Evolutionary conservation across 2,888 invertebrate genomes (phyloP), one percentile per base, ranked within the genome.

Genomic region (Terebella lapidaria): DNA sequence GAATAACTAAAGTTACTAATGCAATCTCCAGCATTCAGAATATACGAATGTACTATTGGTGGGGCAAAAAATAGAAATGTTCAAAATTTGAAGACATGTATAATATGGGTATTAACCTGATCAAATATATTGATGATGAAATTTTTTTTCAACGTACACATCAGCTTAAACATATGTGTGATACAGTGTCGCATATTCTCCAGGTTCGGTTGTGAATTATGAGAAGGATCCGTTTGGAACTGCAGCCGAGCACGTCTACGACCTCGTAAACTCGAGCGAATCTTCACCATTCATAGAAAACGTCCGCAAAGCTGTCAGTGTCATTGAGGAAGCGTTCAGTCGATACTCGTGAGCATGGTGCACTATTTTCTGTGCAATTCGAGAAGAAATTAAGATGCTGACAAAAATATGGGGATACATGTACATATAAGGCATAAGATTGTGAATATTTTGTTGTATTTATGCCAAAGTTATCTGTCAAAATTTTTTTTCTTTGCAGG

Each of bases 401-500:
- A 35, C 42, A 35, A 35, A 35, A 49, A 49, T 49, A 5, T 24
- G 10, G 24, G n/a, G n/a, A n/a, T 20, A n/a, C 18, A 49, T 49
- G 18, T 49, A 49, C 49, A n/a, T n/a, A 49, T 10, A 49, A 22
- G 49, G n/a, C 42, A 10, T 15, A 15, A 35, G n/a, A n/a, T 35
- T 15, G 42, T 35, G 10, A 35, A 15, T n/a, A 35, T 35, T n/a
- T 15, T 35, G 42, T 35, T 35, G n/a, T 15, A 35, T 35, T n/a
- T 35, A n/a, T 35, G 42, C 42, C 10, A 15, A 49, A 5, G n/a
- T n/a, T n/a, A n/a, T n/a, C n/a, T n/a, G n/a, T n/a, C n/a, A n/a
- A n/a, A 49, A n/a, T 10, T 20, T 49, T n/a, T n/a, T 49, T 49
- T n/a, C 22, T 27, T 25, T 92, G 87, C 78, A 83, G 86, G n/a